Evolutionary conservation across 2,888 invertebrate species (phyloP).

Genomic region (Leptinotarsa peninsularis): DNA sequence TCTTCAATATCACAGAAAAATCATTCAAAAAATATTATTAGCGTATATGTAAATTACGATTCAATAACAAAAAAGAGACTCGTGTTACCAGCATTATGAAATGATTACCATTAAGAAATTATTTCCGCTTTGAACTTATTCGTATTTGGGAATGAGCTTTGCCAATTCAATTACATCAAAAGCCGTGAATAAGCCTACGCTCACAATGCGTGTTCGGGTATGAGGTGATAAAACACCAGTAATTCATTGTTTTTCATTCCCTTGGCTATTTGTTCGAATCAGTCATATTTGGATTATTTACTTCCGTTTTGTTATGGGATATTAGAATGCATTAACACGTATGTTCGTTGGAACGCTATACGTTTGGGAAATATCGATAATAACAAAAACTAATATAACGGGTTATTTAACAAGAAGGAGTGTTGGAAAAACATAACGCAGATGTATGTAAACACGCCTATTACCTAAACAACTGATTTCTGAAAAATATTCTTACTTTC

Average conservation of each 20-base stretch:
- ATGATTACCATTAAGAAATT: background rate
- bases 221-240: conserved; percentile 28
- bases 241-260: conserved; percentile 25
- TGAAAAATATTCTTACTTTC: too few species aligned
- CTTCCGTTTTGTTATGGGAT: conserved; percentile 5
- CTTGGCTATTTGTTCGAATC: conserved; percentile 28
- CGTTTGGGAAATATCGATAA: conserved; percentile 7
- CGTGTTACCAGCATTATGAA: too few species aligned
- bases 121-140: conserved; percentile 8
- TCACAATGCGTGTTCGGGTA: conserved; percentile 29
- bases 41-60: too few species aligned
- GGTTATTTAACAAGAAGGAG: conserved; percentile 9
- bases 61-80: too few species aligned
- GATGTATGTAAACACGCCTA: background rate
- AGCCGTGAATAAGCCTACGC: conserved; percentile 26
- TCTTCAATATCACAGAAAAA: too few species aligned
- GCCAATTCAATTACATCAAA: conserved; percentile 28
- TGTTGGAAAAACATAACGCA: conserved; percentile 14
- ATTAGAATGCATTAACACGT: background rate
- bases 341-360: conserved; percentile 10
- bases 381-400: conserved; percentile 5
- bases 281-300: conserved; percentile 25
- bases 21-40: too few species aligned
- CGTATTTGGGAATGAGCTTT: background rate
- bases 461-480: too few species aligned